Conservation (phyloP, 35 echinoderm and acorn worm species). For the Patiria miniata region DNA sequence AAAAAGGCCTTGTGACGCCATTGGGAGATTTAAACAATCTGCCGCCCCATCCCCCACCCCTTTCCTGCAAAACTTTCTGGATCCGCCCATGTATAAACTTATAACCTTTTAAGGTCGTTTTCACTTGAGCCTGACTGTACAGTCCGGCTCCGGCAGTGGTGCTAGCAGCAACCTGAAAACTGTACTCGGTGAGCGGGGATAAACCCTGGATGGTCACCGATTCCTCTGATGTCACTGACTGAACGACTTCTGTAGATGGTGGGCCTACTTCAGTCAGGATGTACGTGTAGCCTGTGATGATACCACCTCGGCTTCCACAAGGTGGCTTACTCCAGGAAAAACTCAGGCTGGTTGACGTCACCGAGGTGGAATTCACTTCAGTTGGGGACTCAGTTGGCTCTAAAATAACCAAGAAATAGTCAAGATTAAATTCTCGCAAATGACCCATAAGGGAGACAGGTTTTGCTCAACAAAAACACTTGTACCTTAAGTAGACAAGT, state of each 20-base stretch:
- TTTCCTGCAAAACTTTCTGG: too few species aligned
- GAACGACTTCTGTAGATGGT: neutral
- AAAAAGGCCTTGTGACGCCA: too few species aligned
- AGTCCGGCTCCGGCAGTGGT: neutral
- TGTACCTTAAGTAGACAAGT: too few species aligned
- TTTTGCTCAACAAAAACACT: too few species aligned
- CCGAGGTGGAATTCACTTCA: neutral
- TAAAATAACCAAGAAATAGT: neutral
- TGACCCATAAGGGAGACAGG: too few species aligned
- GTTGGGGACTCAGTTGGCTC: slow-evolving; percentile 33
- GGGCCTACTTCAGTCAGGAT: neutral
- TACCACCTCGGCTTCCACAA: slow-evolving; percentile 54
- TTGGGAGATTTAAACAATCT: too few species aligned
- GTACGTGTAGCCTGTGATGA: slow-evolving; percentile 28
- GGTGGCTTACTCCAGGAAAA: slow-evolving; percentile 43
- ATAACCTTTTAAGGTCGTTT: too few species aligned
- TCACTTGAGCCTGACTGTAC: neutral
- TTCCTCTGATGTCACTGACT: neutral
- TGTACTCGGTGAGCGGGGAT: slow-evolving; percentile 39
- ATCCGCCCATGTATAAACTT: too few species aligned
- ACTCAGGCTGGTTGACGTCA: slow-evolving; percentile 5
- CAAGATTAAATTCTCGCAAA: too few species aligned
- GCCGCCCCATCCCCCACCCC: too few species aligned
- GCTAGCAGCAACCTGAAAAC: slow-evolving; percentile 40
- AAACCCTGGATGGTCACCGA: slow-evolving; percentile 8